Evolutionary conservation across 2,113 vertebrate species (phyloP).

Genomic region (Hemibagrus wyckioides): DNA sequence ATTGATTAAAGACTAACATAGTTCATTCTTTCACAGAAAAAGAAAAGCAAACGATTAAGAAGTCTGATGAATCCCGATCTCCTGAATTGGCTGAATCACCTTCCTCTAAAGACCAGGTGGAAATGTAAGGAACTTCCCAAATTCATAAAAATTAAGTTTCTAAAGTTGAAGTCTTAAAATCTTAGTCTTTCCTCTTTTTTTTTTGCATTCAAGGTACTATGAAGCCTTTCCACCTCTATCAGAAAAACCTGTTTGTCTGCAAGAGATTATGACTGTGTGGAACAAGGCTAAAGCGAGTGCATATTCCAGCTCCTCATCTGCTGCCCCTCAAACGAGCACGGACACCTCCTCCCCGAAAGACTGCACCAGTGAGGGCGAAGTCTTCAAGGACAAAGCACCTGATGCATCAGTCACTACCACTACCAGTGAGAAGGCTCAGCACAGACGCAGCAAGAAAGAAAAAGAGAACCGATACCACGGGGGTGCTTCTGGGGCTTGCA

Average conservation of each 20-base stretch:
- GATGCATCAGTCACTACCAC: slow-evolving; percentile 64
- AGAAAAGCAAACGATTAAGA: slow-evolving; percentile 92
- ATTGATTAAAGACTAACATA: not conserved
- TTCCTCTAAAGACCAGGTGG: slow-evolving; percentile 97
- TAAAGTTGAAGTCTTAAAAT: not conserved
- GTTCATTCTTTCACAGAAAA: slow-evolving; percentile 68
- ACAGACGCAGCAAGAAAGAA: slow-evolving; percentile 81
- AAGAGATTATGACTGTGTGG: slow-evolving; percentile 99
- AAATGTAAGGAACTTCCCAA: slow-evolving; percentile 83
- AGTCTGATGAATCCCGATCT: slow-evolving; percentile 88
- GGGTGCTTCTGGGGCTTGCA: slow-evolving; percentile 64
- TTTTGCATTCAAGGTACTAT: slow-evolving; percentile 84
- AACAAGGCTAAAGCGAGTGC: slow-evolving; percentile 91
- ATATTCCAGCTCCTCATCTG: slow-evolving; percentile 93
- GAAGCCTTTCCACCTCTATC: slow-evolving; percentile 98
- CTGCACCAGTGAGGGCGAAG: slow-evolving; percentile 89
- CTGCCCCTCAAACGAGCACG: slow-evolving; percentile 92
- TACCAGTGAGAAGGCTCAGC: slow-evolving; percentile 73
- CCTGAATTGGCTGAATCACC: slow-evolving; percentile 88
- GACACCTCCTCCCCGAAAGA: slow-evolving; percentile 96
- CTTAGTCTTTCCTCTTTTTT: not conserved
- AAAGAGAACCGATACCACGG: slow-evolving; percentile 83
- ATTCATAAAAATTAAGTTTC: not conserved
- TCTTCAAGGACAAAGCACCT: slow-evolving; percentile 74
- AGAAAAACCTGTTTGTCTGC: slow-evolving; percentile 96